phyloP scores from a whole-genome alignment of 2,888 invertebrate genomes.

The Diarsia brunnea region DNA sequence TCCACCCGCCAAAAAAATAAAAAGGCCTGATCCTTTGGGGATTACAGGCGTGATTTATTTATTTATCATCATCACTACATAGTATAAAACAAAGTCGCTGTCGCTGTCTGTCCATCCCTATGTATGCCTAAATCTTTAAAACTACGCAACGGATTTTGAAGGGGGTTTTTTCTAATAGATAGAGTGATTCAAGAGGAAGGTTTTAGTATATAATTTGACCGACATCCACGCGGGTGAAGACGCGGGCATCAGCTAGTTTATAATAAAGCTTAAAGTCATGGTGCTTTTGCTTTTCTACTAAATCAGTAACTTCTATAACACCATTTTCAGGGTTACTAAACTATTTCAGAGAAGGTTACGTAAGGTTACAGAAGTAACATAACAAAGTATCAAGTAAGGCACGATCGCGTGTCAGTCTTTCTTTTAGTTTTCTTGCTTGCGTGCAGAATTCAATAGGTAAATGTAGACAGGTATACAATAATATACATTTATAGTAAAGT shows the following conservation, averaged over 20 bases:
- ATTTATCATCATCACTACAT: too few species aligned
- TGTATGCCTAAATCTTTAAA: too few species aligned
- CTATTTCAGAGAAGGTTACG: conserved; percentile 21
- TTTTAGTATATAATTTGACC: too few species aligned
- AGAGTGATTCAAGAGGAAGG: too few species aligned
- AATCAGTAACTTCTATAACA: background rate
- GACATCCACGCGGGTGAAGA: too few species aligned
- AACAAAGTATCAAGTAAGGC: conserved; percentile 44
- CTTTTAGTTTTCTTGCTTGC: conserved; percentile 39
- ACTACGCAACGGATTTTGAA: too few species aligned
- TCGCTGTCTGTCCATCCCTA: too few species aligned
- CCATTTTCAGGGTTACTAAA: conserved; percentile 1
- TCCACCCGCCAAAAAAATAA: too few species aligned
- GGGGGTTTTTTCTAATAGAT: too few species aligned
- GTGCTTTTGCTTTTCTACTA: background rate
- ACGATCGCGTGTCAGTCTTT: conserved; percentile 57
- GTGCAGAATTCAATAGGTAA: conserved; percentile 12
- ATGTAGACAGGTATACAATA: background rate
- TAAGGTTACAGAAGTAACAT: conserved; percentile 39
- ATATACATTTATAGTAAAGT: background rate
- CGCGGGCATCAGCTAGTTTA: too few species aligned
- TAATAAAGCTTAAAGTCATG: background rate
- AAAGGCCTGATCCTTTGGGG: background rate
- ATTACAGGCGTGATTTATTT: background rate
- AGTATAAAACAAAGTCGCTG: too few species aligned